Percentiles rank a stretch among this genome's conserved stretches.
Conservation (phyloP, 2,888 invertebrate genomes). For the Ormia ochracea region DNA sequence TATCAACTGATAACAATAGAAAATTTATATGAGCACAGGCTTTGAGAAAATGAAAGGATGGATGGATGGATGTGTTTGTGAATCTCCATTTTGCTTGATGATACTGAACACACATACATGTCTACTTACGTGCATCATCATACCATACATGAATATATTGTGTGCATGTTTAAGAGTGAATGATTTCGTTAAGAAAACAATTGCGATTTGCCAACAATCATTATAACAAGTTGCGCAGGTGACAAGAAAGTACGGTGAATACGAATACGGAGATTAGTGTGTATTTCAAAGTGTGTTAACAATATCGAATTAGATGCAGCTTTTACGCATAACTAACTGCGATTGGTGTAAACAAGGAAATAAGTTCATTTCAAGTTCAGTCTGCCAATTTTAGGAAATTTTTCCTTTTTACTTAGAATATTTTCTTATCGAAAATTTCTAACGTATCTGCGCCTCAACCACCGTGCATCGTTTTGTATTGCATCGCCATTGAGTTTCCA, state of each 20-base stretch:
- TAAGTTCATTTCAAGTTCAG: no score
- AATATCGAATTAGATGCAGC: no score
- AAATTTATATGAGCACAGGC: constrained; percentile 14
- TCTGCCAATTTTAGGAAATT: no score
- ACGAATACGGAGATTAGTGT: not conserved
- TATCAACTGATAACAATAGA: constrained; percentile 10
- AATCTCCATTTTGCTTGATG: not conserved
- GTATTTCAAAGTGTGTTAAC: no score
- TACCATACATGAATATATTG: not conserved
- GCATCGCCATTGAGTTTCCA: not conserved
- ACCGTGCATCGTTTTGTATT: not conserved
- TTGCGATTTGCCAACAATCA: constrained; percentile 46
- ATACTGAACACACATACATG: no score
- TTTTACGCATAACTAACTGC: no score
- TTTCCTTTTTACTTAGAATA: no score
- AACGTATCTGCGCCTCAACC: not conserved
- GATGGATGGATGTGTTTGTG: not conserved
- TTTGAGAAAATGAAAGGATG: not conserved
- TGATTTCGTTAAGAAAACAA: constrained; percentile 14
- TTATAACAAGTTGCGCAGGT: constrained; percentile 13
- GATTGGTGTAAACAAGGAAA: no score
- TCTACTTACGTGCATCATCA: no score
- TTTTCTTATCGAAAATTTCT: not conserved
- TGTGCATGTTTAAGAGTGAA: not conserved
- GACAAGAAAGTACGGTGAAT: not conserved